Conservation (phyloP, 2,888 invertebrate species). For the Acanthosepion pharaonis region DNA sequence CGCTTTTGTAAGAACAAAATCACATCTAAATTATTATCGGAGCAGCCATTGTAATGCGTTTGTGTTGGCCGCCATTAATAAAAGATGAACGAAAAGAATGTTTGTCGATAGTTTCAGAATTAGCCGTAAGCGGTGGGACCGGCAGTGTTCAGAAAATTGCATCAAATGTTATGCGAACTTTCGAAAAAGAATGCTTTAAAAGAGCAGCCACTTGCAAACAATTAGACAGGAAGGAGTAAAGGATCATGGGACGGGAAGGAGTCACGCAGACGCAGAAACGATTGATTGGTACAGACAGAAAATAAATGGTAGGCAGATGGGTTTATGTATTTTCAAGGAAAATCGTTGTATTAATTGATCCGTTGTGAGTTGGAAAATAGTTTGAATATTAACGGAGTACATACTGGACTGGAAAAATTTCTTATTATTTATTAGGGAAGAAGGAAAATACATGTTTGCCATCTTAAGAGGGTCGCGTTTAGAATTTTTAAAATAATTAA, state of each 20-base stretch:
- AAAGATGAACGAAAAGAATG: not conserved
- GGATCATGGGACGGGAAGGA: not conserved
- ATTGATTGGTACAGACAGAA: not conserved
- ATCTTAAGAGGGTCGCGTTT: too few species aligned
- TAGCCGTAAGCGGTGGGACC: not conserved
- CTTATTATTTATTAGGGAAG: not conserved
- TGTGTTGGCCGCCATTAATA: slow-evolving; percentile 7
- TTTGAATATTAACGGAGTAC: not conserved
- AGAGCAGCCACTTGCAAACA: not conserved
- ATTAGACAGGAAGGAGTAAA: not conserved
- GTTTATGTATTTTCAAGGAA: not conserved
- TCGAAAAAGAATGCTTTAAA: not conserved
- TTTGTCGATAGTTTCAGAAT: not conserved
- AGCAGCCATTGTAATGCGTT: not conserved
- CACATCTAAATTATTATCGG: not conserved
- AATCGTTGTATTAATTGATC: not conserved
- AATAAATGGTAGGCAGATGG: not conserved
- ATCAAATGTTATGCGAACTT: not conserved
- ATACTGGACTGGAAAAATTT: not conserved
- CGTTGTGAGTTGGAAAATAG: not conserved
- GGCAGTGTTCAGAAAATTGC: not conserved
- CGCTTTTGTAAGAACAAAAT: slow-evolving; percentile 9
- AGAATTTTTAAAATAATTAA: too few species aligned
- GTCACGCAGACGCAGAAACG: not conserved
- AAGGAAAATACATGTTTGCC: too few species aligned